phyloP scores from a whole-genome alignment of 1,140 invertebrate species.

The Ceratina calcarata region DNA sequence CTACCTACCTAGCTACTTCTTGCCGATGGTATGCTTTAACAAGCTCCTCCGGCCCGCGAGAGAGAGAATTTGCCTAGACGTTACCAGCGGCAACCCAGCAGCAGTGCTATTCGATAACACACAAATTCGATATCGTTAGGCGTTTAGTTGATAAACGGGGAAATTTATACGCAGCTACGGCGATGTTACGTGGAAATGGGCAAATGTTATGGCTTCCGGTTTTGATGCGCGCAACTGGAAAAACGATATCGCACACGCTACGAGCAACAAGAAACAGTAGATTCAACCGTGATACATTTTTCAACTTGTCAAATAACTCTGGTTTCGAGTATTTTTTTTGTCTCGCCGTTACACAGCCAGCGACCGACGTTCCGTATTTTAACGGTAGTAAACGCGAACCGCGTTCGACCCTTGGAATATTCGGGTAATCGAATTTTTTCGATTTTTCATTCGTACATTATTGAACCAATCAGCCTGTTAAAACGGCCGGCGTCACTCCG shows the following conservation, averaged over 20 bases:
- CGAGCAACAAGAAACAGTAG: background rate
- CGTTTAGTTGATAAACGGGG: conserved; percentile 2
- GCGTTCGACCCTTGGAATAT: background rate
- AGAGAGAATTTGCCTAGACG: background rate
- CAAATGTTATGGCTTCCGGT: background rate
- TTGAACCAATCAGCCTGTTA: background rate
- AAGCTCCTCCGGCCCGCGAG: background rate
- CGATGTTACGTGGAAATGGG: conserved; percentile 17
- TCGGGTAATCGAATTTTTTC: conserved; percentile 13
- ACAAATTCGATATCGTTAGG: conserved; percentile 19
- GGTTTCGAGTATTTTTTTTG: conserved; percentile 6
- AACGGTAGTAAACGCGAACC: background rate
- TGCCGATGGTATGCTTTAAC: background rate
- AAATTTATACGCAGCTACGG: conserved; percentile 2
- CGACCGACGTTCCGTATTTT: background rate
- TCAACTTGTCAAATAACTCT: conserved; percentile 33
- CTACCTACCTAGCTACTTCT: background rate
- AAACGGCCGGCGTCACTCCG: background rate
- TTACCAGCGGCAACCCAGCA: background rate
- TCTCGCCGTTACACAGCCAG: background rate
- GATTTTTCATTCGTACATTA: background rate
- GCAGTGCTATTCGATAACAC: background rate
- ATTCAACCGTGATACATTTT: background rate
- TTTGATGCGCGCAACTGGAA: background rate
- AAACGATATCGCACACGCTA: background rate